These are phyloP conservation scores for Onthophagus sagittarius DNA, from an alignment of 2,888 invertebrate genomes.

Conservation along the genomic window DNA sequence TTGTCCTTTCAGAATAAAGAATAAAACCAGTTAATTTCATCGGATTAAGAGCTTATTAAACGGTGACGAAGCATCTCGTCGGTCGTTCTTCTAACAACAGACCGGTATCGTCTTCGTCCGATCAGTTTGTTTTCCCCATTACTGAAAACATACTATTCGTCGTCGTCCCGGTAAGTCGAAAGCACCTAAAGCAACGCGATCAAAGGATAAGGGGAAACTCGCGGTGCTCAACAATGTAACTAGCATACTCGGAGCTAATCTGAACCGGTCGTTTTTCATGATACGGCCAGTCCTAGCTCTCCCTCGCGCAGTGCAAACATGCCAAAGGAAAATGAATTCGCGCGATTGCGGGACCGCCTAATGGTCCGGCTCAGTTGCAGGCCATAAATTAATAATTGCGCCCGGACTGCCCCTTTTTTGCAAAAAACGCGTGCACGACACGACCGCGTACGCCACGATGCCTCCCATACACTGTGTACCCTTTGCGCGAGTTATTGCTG, in stretches of 20 bases:
- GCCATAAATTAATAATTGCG: conserved; percentile 12
- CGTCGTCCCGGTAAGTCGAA: neutral
- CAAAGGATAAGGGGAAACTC: neutral
- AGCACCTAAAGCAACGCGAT: neutral
- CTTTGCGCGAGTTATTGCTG: neutral
- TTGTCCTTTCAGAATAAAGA: conserved; percentile 3
- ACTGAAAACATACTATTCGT: neutral
- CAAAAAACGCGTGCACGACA: neutral
- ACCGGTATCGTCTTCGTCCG: neutral
- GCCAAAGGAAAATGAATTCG: conserved; percentile 7
- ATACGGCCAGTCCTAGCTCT: neutral
- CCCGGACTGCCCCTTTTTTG: neutral
- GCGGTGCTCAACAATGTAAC: neutral
- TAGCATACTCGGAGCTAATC: neutral
- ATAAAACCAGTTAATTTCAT: conserved; percentile 6
- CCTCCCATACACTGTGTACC: neutral
- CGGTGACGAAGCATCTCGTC: neutral
- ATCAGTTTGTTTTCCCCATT: neutral
- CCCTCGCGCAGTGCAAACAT: conserved; percentile 3
- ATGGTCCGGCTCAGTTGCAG: conserved; percentile 11
- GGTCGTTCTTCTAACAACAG: neutral
- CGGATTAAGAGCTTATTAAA: conserved; percentile 9
- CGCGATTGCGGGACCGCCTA: conserved; percentile 10
- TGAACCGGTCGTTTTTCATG: neutral
- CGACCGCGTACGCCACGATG: neutral